Base-by-base conservation (phyloP, 2,888 invertebrate species). In the Blastobasis lacticolella region DNA sequence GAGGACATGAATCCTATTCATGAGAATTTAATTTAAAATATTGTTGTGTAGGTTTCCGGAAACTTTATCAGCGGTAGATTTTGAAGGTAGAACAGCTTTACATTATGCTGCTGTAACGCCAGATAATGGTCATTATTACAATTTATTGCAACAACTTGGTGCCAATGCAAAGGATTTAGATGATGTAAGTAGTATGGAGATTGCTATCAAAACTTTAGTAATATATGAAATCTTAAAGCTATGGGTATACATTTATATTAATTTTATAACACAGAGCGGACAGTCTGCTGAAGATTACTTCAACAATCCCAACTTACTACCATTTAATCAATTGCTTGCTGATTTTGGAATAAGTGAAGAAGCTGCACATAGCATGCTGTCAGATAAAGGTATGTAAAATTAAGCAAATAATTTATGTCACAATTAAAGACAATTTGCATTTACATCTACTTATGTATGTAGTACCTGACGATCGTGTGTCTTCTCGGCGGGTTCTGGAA, bases 121-220 rank as follows among this genome's bases (percentile, higher is more conserved):
- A 44, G 95, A 97, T 67, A 96, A 96, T 69, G 95, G 95, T 0
- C 95, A 96, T 74, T 95, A 95, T 71, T 97, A 94, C 76, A 95
- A 95, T 75, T 89, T 97, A 50, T 86, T 97, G 49, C 90, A 94
- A 60, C 95, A 95, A 73, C 90, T 97, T 53, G 97, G 97, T 49
- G 95, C 95, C 41, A 95, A 97, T 82, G 91, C 94, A 3, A 92
- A 94, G 67, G 88, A 93, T 50, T 89, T 92, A 60, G 97, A 97
- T 81, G 95, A 94, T 76, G 97, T 97, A 86, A 89, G 91, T 78
- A 80, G 37, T 7, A 1, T 2, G 1, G 23, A 23, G 23, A 40
- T 6, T 41, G 40, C 36, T 66, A 66, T 55, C 6, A 6, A 40
- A 40, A 8, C 9, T 40, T 40, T 3, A 40, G 1, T 8, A 2